phyloP scores from a whole-genome alignment of 2,797 vertebrate genomes.

The Threskiornis aethiopicus region DNA sequence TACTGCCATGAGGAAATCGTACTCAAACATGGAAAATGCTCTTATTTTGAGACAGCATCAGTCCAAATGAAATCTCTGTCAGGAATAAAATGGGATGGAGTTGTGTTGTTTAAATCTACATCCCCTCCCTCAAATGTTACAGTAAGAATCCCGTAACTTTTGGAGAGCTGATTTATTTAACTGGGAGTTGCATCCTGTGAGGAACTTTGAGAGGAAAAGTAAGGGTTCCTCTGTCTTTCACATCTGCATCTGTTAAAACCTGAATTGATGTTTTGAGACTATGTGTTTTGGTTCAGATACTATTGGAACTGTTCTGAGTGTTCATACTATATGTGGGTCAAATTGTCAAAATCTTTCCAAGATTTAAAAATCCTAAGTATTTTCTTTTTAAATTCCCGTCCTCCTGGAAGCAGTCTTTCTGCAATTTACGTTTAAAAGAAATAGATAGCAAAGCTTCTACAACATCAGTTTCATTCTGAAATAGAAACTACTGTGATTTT shows the following conservation, averaged over 20 bases:
- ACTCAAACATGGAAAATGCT: neutral
- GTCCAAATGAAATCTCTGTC: neutral
- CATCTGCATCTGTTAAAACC: neutral
- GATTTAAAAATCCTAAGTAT: neutral
- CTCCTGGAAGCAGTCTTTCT: neutral
- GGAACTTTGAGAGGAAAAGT: neutral
- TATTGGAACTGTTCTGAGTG: neutral
- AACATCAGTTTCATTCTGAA: neutral
- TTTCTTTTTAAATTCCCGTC: neutral
- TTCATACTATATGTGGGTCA: neutral
- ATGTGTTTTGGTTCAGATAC: neutral
- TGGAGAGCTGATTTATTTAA: neutral
- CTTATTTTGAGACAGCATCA: neutral
- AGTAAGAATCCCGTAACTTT: neutral
- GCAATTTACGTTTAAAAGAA: neutral
- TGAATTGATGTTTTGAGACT: neutral
- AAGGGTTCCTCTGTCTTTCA: neutral
- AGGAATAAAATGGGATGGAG: neutral
- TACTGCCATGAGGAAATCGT: neutral
- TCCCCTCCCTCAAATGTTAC: neutral
- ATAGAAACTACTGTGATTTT: neutral
- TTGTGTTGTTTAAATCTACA: neutral
- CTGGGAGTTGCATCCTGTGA: neutral
- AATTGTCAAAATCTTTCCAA: neutral
- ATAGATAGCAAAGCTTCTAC: neutral